Evolutionary conservation across 2,888 invertebrate species (phyloP), one percentile per base, ranked within the genome.

Genomic region (Oscheius sp.): DNA sequence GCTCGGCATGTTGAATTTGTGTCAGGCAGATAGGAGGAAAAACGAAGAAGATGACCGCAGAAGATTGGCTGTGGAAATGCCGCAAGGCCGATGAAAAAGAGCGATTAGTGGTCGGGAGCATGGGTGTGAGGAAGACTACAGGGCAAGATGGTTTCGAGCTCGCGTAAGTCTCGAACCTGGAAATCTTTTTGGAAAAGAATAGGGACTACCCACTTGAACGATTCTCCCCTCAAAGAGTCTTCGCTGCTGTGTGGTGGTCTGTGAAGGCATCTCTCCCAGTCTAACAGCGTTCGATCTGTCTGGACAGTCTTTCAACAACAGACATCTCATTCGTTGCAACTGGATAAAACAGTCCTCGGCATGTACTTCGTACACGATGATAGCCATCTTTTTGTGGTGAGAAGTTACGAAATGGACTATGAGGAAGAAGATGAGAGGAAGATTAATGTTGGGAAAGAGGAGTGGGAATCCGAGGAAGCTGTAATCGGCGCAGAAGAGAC

Each of bases 361-460:
- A 60, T 79, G 76, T 5, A 82, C 80, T 73, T 82, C 82, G 59
- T 82, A 82, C 29, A 82, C 76, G 50, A 82, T 79, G 1, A 79
- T 62, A 4, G 82, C 80, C 82, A 82, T 82, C 13, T 72, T 60
- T 68, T 77, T 78, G 71, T 82, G 82, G 65, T 79, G 74, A 48
- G 74, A 70, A 11, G 80, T 71, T 32, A 82, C 75, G 7, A 66
- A 55, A 42, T 74, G 73, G 51, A 80, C 77, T 10, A 80, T 57
- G 2, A 82, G 37, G 37, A 74, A 82, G 1, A 82, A 70, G 70
- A 82, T 63, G 21, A 79, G 58, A 0, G 79, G 79, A n/a, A 82
- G 77, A 65, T 82, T 82, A 47, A 79, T 70, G 33, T 82, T 79
- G 10, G 82, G 82, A 63, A 82, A 82, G 13, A 82, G 70, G 42